Evolutionary conservation across 2,797 vertebrate genomes (phyloP), one percentile per base, ranked within the genome.

Genomic region (Gobio occitaniae): DNA sequence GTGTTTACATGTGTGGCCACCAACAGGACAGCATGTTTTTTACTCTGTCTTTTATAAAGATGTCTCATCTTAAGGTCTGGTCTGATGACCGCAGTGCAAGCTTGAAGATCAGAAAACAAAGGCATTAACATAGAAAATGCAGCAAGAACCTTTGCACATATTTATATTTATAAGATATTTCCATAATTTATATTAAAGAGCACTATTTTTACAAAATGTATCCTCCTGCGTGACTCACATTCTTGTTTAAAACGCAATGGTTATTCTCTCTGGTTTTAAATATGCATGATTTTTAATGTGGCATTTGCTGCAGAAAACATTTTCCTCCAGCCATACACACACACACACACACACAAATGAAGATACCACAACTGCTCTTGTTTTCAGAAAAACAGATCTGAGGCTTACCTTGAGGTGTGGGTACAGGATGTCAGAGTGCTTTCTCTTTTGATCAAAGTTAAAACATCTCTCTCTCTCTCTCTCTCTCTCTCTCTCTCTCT

Each of bases 161-260:
- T 99, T 99, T 99, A 99, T 99, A 99, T 99, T 99, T 98, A 97
- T 98, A 97, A 96, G 94, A 95, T 93, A 96, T 97, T 97, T 97
- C 96, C 96, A 94, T 99, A 98, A 99, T 98, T 99, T 99, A 99
- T 99, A 99, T 98, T 99, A 99, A 99, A 99, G 96, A 97, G 96
- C 96, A 97, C 96, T 98, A 98, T 98, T 98, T 99, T 99, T 98
- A 98, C 97, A 97, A 96, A 96, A 97, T 96, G 91, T 91, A 94
- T 91, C 91, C 90, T 86, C 86, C 48, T 84, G 93, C 92, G 94
- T 95, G 90, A 92, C 92, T 90, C 82, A 91, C 92, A 89, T 78
- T 89, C 66, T 88, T 88, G 54, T 85, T 13, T 69, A 29, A 17
- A n/a, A 44, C 19, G 66, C 41, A 48, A 10, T 52, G 4, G 41